Percentiles rank a stretch among this genome's conserved stretches.
These are phyloP conservation scores for Stomatorhinus walkeri DNA, from an alignment of 2,797 vertebrate species.

Conservation along the genomic window DNA sequence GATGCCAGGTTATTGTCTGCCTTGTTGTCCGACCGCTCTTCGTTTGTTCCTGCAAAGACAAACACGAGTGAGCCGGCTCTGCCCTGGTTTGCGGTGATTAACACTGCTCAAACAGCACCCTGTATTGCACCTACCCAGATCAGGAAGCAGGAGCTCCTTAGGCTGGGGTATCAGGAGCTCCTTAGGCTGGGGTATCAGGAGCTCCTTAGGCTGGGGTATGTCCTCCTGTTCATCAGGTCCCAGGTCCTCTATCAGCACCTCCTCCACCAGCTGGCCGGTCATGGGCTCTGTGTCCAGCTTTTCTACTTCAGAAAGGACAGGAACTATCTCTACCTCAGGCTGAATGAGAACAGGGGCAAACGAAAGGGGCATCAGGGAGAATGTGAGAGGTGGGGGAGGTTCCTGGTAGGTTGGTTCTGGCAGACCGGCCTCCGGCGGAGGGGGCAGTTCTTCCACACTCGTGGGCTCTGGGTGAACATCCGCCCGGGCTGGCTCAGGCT, in stretches of 20 bases:
- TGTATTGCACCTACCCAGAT: conserved; percentile 46
- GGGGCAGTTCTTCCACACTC: conserved; percentile 26
- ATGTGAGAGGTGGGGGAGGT: conserved; percentile 8
- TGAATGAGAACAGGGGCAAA: conserved; percentile 6
- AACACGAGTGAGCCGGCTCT: conserved; percentile 25
- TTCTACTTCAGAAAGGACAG: conserved; percentile 32
- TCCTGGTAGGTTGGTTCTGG: conserved; percentile 17
- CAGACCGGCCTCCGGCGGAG: neutral
- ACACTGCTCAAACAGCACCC: neutral
- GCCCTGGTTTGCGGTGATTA: neutral
- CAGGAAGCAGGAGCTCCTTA: conserved; percentile 32
- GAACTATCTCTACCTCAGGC: neutral
- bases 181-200: conserved; percentile 15
- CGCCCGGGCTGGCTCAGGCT: conserved; percentile 29
- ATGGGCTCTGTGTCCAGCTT: conserved; percentile 26
- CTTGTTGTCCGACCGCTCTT: conserved; percentile 27
- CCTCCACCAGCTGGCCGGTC: conserved; percentile 29
- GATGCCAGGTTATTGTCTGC: conserved; percentile 36
- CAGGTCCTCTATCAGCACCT: conserved; percentile 58
- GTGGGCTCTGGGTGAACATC: conserved; percentile 31
- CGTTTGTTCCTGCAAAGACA: conserved; percentile 53
- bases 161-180: conserved; percentile 27
- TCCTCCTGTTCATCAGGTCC: conserved; percentile 46
- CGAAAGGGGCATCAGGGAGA: neutral
- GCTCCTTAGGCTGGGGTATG: conserved; percentile 30